phyloP scores from a whole-genome alignment of 2,888 invertebrate genomes.

The Trissolcus japonicus region DNA sequence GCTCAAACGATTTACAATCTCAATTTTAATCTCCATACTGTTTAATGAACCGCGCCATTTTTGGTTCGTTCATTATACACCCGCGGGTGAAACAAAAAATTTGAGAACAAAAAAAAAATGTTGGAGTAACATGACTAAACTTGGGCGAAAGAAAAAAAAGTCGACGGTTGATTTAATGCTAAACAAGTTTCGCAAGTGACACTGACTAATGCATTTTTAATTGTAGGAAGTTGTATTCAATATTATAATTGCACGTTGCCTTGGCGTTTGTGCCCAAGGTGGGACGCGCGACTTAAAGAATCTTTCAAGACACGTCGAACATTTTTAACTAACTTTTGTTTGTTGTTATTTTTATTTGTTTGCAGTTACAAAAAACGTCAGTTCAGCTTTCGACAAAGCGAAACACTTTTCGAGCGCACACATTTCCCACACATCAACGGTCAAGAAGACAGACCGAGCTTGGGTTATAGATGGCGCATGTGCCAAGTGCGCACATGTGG shows the following conservation, averaged over 20 bases:
- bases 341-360: too few relatives aligned
- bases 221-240: slow-evolving; percentile 45
- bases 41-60: too few relatives aligned
- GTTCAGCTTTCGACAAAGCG: slow-evolving; percentile 29
- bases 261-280: slow-evolving; percentile 7
- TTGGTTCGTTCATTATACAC: too few relatives aligned
- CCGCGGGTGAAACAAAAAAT: too few relatives aligned
- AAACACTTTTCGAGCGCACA: slow-evolving; percentile 37
- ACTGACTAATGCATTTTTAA: slow-evolving; percentile 48
- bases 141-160: slow-evolving; percentile 7
- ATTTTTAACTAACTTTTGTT: slow-evolving; percentile 2
- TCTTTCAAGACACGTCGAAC: slow-evolving; percentile 30
- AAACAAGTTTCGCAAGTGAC: slow-evolving; percentile 42
- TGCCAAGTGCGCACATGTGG: slow-evolving; percentile 50
- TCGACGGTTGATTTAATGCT: slow-evolving; percentile 18
- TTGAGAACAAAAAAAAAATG: too few relatives aligned
- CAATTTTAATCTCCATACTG: too few relatives aligned
- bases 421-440: slow-evolving; percentile 32
- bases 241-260: slow-evolving; percentile 44
- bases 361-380: too few relatives aligned
- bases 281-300: slow-evolving; percentile 23
- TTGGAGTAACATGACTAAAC: too few relatives aligned
- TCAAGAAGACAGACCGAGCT: slow-evolving; percentile 29
- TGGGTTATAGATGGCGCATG: slow-evolving; percentile 35
- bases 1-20: too few relatives aligned